Percentiles rank a stretch among this genome's conserved stretches.
These are phyloP conservation scores for Ctenosaura bakeri DNA, from an alignment of 2,797 vertebrate species.

Conservation along the genomic window DNA sequence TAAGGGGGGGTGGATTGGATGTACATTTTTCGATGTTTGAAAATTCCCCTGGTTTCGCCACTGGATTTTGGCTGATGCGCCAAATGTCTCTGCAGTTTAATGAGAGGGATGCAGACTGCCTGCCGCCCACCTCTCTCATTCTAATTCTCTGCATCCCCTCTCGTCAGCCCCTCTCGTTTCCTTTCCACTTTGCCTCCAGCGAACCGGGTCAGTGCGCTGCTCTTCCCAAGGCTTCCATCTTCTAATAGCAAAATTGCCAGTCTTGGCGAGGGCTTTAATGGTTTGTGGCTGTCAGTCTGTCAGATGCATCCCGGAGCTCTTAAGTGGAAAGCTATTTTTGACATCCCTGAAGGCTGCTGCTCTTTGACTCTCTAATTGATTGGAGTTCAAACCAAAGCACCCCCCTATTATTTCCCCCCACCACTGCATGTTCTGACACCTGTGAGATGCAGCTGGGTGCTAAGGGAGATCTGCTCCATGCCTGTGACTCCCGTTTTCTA, in stretches of 20 bases:
- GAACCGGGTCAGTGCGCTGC: neutral
- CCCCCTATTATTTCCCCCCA: neutral
- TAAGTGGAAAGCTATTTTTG: constrained; percentile 62
- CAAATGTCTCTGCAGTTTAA: neutral
- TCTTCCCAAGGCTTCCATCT: constrained; percentile 15
- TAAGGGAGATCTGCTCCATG: rapidly evolving
- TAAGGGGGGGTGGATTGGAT: neutral
- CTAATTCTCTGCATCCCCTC: neutral
- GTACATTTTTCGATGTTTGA: neutral
- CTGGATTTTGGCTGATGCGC: neutral
- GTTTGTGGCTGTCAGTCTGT: constrained; percentile 47
- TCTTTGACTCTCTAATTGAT: constrained; percentile 68
- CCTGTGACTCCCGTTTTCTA: rapidly evolving
- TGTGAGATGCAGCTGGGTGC: constrained; percentile 12
- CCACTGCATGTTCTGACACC: constrained; percentile 27
- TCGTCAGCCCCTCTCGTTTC: neutral
- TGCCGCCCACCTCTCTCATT: too few species aligned
- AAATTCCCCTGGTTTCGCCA: neutral
- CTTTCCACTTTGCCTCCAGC: neutral
- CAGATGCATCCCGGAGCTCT: constrained; percentile 45
- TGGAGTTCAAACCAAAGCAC: constrained; percentile 53
- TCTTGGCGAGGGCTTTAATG: constrained; percentile 48
- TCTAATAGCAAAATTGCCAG: constrained; percentile 50
- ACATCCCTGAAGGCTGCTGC: constrained; percentile 58
- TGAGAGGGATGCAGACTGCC: neutral